Percentiles rank a stretch among this genome's conserved stretches.
phyloP scores from a whole-genome alignment of 2,113 vertebrate genomes.

The Lagopus muta region DNA sequence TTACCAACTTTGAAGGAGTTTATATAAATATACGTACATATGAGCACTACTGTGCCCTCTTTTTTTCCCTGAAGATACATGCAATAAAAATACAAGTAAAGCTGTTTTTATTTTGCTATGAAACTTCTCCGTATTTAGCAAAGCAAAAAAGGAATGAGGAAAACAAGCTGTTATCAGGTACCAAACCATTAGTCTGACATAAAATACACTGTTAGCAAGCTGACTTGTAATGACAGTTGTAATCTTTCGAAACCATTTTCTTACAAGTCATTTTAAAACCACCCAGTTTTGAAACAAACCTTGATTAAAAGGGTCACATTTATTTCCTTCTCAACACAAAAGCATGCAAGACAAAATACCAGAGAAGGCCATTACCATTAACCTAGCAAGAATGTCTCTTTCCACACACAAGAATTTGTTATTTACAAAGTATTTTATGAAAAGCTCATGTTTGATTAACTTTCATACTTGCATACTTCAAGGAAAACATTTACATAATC shows the following conservation, averaged over 20 bases:
- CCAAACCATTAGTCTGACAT: not conserved
- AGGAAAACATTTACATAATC: not conserved
- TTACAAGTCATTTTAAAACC: not conserved
- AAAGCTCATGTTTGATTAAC: not conserved
- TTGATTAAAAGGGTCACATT: not conserved
- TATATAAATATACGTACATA: not conserved
- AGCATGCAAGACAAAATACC: not conserved
- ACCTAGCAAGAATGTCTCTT: not conserved
- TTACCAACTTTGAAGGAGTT: not conserved
- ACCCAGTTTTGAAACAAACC: not conserved
- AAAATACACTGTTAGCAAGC: not conserved
- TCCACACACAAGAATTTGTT: not conserved
- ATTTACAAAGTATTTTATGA: not conserved
- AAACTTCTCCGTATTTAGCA: not conserved
- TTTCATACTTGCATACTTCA: not conserved
- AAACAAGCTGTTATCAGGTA: not conserved
- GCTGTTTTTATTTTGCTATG: not conserved
- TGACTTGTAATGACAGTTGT: not conserved
- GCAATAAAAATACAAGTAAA: conserved; percentile 1
- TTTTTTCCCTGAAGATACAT: not conserved
- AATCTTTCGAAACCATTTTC: not conserved
- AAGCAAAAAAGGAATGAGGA: not conserved
- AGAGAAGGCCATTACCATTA: not conserved
- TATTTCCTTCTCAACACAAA: not conserved
- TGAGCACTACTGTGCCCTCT: not conserved